Percentiles rank a stretch among this genome's conserved stretches.
These are phyloP conservation scores for Botrylloides violaceus DNA, from an alignment of 23 tunicate species.

Conservation along the genomic window DNA sequence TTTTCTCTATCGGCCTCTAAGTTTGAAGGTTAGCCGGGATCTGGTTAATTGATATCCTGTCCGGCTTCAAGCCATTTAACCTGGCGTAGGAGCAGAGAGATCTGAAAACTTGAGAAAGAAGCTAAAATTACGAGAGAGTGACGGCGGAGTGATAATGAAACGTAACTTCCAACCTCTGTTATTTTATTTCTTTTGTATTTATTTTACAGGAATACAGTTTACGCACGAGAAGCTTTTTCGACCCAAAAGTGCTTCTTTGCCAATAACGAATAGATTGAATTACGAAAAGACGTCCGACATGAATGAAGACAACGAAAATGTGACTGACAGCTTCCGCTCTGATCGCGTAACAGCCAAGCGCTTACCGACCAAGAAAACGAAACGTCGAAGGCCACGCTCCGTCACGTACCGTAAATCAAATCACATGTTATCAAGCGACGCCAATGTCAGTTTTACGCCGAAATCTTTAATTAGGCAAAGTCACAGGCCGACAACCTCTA, in stretches of 20 bases:
- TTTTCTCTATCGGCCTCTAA: too few relatives aligned
- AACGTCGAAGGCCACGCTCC: neutral
- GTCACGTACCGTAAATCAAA: neutral
- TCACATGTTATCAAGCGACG: neutral
- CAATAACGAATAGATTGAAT: neutral
- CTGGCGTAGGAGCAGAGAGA: too few relatives aligned
- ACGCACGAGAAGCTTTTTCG: conserved; percentile 6
- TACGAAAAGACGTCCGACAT: neutral
- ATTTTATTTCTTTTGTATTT: neutral
- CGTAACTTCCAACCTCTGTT: neutral
- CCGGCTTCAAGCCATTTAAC: too few relatives aligned
- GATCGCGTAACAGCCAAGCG: neutral
- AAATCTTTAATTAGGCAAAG: conserved; percentile 22
- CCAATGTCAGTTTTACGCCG: neutral
- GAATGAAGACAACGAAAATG: neutral
- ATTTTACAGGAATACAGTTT: neutral
- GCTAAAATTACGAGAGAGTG: neutral
- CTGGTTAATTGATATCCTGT: too few relatives aligned
- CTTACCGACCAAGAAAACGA: neutral
- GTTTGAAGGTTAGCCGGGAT: too few relatives aligned
- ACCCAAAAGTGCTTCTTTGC: conserved; percentile 9
- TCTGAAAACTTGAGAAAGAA: too few relatives aligned
- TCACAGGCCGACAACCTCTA: conserved; percentile 21
- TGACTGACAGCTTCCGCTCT: neutral
- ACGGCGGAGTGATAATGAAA: neutral